Conservation (phyloP, 2,113 vertebrate genomes). For the Eurypyga helias region DNA sequence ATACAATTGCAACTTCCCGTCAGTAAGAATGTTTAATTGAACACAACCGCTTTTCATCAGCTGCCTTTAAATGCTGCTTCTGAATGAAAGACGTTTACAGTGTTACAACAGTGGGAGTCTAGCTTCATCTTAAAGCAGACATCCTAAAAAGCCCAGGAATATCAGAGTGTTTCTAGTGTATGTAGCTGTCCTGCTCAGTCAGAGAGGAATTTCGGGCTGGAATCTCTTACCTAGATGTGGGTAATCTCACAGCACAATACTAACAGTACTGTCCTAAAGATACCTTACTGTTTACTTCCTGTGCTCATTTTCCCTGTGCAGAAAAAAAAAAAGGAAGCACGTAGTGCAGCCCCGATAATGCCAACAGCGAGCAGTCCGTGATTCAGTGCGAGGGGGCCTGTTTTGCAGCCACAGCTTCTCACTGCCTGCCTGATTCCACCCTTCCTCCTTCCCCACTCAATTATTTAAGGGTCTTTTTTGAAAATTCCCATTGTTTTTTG, state of each 20-base stretch:
- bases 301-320: not conserved
- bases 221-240: not conserved
- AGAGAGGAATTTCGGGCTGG: not conserved
- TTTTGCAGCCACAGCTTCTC: not conserved
- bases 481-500: not conserved
- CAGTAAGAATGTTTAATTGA: not conserved
- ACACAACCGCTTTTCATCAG: not conserved
- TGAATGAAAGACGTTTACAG: not conserved
- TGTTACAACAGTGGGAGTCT: not conserved
- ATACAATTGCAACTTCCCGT: slow-evolving; percentile 5
- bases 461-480: not conserved
- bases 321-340: not conserved
- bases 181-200: not conserved
- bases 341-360: not conserved
- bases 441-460: not conserved
- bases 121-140: slow-evolving; percentile 9
- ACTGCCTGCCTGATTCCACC: not conserved
- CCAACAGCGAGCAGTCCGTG: accelerated
- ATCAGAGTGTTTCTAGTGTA: not conserved
- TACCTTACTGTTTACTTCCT: not conserved
- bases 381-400: accelerated
- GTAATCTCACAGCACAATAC: not conserved
- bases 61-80: not conserved
- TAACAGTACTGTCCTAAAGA: not conserved
- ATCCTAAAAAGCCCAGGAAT: not conserved